A percentile compares a stretch with the other conserved stretches of the same genome.
phyloP scores from a whole-genome alignment of 2,888 invertebrate genomes.

The Nemotelus nigrinus region DNA sequence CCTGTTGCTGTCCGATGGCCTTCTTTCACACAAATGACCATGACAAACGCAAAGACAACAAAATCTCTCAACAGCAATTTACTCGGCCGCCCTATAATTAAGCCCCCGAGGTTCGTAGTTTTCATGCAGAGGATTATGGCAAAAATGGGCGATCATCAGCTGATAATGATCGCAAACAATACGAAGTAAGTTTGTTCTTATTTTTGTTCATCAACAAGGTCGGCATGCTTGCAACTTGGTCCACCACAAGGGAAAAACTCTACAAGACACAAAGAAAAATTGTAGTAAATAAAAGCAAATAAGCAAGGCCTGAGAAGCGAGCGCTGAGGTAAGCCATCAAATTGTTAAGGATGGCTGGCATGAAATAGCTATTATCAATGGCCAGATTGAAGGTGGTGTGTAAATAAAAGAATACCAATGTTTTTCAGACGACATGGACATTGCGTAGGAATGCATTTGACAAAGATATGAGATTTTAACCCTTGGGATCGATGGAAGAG shows the following conservation, averaged over 20 bases:
- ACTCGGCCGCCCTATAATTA: constrained; percentile 42
- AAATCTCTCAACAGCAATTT: constrained; percentile 40
- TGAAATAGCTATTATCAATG: constrained; percentile 32
- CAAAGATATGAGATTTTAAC: constrained; percentile 10
- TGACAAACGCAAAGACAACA: constrained; percentile 45
- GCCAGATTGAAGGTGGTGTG: constrained; percentile 39
- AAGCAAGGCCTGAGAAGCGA: constrained; percentile 24
- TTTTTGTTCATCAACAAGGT: background rate
- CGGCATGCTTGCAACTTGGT: background rate
- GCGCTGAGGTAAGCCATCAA: constrained; percentile 33
- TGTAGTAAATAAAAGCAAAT: constrained; percentile 10
- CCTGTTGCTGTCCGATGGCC: constrained; percentile 26
- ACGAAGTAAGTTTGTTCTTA: constrained; percentile 12
- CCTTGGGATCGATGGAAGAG: background rate
- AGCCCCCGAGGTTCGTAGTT: background rate
- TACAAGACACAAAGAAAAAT: background rate
- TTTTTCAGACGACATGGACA: constrained; percentile 4
- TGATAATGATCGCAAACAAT: constrained; percentile 43
- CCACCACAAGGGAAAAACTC: background rate
- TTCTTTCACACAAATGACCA: constrained; percentile 40
- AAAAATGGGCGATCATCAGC: constrained; percentile 44
- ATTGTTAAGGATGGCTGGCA: constrained; percentile 28
- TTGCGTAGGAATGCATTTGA: background rate
- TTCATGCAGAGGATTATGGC: constrained; percentile 39
- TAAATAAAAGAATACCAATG: constrained; percentile 34